Evolutionary conservation across 2,113 vertebrate genomes (phyloP).

Genomic region (Pygathrix nemaeus): DNA sequence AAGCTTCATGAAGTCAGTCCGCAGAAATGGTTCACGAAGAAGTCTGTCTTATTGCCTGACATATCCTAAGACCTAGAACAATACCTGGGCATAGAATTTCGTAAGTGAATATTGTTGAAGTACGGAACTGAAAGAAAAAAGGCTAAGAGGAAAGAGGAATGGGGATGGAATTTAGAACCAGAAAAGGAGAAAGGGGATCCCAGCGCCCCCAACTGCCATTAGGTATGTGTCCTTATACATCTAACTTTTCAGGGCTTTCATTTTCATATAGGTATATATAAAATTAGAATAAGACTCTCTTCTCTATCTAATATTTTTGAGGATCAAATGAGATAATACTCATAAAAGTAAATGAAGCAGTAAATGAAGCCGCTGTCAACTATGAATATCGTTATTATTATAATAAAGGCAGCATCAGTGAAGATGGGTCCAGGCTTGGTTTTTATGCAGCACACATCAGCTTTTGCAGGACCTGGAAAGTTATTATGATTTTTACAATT

Average conservation of each 20-base stretch:
- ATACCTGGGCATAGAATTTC: background rate
- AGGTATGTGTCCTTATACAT: background rate
- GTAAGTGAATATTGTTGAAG: background rate
- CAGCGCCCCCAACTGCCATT: background rate
- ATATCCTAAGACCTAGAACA: background rate
- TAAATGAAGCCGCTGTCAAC: background rate
- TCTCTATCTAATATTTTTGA: background rate
- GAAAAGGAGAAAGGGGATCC: background rate
- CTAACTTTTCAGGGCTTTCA: background rate
- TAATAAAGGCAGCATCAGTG: background rate
- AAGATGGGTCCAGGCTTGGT: background rate
- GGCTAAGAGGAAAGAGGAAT: background rate
- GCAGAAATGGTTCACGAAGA: background rate
- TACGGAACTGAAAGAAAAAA: background rate
- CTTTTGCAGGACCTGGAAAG: background rate
- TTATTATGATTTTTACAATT: conserved; percentile 26
- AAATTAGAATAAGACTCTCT: background rate
- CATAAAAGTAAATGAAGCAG: conserved; percentile 30
- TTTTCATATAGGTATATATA: background rate
- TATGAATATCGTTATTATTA: background rate
- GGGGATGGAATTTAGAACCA: background rate
- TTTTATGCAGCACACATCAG: background rate
- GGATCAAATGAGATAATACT: conserved; percentile 14
- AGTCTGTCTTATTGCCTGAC: background rate
- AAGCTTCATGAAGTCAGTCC: background rate